Percentiles rank a stretch among this genome's conserved stretches.
These are phyloP conservation scores for Rhogogaster chlorosoma DNA, from an alignment of 2,888 invertebrate genomes.

Conservation along the genomic window DNA sequence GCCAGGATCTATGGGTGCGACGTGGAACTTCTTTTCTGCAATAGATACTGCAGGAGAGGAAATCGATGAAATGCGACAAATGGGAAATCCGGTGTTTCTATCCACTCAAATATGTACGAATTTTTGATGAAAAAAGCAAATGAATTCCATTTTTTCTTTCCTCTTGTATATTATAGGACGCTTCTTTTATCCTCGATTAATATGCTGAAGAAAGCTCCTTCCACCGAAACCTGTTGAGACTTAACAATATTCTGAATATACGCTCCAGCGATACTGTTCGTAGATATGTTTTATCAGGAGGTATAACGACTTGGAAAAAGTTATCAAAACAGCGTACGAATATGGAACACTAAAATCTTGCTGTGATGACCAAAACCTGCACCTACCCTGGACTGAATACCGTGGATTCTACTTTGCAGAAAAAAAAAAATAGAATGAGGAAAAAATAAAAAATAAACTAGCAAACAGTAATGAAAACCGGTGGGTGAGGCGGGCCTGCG, in stretches of 20 bases:
- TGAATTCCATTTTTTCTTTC: neutral
- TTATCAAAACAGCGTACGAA: neutral
- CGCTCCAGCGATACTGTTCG: neutral
- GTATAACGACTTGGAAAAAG: neutral
- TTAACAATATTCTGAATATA: neutral
- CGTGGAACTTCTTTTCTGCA: neutral
- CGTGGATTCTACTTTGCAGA: neutral
- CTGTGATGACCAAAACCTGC: neutral
- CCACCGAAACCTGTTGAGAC: neutral
- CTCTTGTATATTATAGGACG: neutral
- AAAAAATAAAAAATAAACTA: constrained; percentile 1
- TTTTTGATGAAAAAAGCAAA: neutral
- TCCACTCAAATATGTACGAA: neutral
- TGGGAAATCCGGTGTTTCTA: neutral
- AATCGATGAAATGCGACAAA: neutral
- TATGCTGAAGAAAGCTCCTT: neutral
- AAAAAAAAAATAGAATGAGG: neutral
- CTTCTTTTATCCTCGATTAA: neutral
- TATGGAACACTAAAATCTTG: neutral
- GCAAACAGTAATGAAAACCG: constrained; percentile 45
- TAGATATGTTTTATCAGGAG: neutral
- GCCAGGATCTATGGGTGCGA: neutral
- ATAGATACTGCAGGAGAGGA: neutral
- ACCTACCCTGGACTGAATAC: neutral
- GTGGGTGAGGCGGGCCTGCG: constrained; percentile 16